Evolutionary conservation across 1,140 invertebrate genomes (phyloP), one percentile per base, ranked within the genome.

Genomic region (Lordiphosa collinella): DNA sequence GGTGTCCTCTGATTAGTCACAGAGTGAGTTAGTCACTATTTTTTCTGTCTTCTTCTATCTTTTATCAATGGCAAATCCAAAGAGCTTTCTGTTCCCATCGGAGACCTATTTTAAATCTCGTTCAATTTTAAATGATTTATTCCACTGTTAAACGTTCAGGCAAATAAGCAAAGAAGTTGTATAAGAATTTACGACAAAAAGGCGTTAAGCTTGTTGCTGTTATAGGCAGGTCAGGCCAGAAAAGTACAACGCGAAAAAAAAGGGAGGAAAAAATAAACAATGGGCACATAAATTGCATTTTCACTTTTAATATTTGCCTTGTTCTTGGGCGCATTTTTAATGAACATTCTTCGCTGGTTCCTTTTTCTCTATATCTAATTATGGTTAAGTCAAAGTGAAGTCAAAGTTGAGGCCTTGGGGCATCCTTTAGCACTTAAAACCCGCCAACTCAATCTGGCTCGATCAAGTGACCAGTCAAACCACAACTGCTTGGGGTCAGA

Each of bases 261-360:
- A 43, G 46, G 60, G 37, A 47, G 50, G 57, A 54, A 60, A 59
- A 12, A 13, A 14, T 9, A 75, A 66, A 80, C 75, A 80, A 80
- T 80, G 76, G 58, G 75, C 75, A 67, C 70, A 80, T 82, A 82
- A 80, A 80, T 82, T 75, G 76, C 70, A 80, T 82, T 80, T 80
- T 80, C 76, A 82, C 76, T 80, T 80, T 82, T 80, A 76, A 80
- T 76, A 80, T 75, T 76, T 82, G 53, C 44, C 60, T 49, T 66
- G 57, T 34, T 61, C 48, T 41, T 12, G 9, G 18, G 40, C 2
- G 10, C 4, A 6, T 41, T 41, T 57, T 49, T 70, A 80, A 80
- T 74, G 51, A 74, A 62, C 43, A 60, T 8, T 31, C 36, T 25
- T 25, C 37, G 11, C 12, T 25, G 40, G 12, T 29, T 44, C 13